Percentiles rank a stretch among this genome's conserved stretches.
Conservation (phyloP, 2,113 vertebrate genomes). For the Scomber colias region DNA sequence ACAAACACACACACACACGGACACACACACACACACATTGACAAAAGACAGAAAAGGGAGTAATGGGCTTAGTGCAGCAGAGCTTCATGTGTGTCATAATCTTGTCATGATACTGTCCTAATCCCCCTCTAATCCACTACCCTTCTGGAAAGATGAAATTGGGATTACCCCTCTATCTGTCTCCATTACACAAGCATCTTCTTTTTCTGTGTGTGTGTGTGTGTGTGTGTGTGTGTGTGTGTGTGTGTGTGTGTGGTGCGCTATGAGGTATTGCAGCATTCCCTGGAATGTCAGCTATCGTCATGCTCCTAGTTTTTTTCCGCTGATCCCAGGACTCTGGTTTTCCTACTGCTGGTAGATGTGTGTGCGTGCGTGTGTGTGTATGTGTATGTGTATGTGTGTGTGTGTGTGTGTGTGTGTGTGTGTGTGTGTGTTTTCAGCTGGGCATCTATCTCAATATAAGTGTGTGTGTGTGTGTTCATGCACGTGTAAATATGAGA, state of each 20-base stretch:
- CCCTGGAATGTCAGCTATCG: constrained; percentile 71
- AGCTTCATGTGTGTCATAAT: constrained; percentile 78
- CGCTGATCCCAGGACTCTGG: constrained; percentile 68
- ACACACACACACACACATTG: neutral
- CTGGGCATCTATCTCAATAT: no score
- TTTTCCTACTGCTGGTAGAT: constrained; percentile 59
- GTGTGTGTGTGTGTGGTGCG: constrained; percentile 19
- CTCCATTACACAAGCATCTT: constrained; percentile 67
- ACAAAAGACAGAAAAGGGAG: constrained; percentile 54
- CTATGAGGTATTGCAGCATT: constrained; percentile 67
- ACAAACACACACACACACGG: constrained; percentile 17
- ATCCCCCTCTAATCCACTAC: constrained; percentile 77
- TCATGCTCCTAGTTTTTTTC: constrained; percentile 64
- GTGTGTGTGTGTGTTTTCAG: neutral
- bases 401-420: constrained; percentile 14
- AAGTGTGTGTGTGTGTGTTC: constrained; percentile 9
- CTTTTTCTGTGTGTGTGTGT: constrained; percentile 35
- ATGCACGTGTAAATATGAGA: constrained; percentile 6
- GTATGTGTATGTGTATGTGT: neutral
- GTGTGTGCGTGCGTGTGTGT: constrained; percentile 26
- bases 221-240: constrained; percentile 38
- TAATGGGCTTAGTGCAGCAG: constrained; percentile 74
- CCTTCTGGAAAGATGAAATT: constrained; percentile 76
- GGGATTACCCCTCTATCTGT: constrained; percentile 72
- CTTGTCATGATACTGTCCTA: constrained; percentile 81